Evolutionary conservation across 2,113 vertebrate genomes (phyloP).

Genomic region (Actinemys pallida): DNA sequence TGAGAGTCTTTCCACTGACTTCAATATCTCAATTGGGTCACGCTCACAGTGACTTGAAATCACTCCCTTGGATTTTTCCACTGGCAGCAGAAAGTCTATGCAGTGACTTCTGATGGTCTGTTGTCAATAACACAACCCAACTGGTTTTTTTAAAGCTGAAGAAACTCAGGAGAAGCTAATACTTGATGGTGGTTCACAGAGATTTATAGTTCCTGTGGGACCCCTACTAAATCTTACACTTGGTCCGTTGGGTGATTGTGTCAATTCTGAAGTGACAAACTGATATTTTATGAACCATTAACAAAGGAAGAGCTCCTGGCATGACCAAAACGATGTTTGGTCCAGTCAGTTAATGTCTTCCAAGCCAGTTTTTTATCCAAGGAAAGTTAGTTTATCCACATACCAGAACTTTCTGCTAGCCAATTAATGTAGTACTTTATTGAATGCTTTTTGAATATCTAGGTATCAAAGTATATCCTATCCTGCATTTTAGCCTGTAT

Average conservation of each 20-base stretch:
- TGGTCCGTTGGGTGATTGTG: background rate
- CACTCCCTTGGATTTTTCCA: background rate
- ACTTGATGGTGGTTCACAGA: background rate
- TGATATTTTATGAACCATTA: background rate
- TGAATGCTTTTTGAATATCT: background rate
- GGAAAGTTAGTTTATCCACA: background rate
- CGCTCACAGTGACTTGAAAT: background rate
- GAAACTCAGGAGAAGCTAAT: background rate
- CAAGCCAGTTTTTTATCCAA: background rate
- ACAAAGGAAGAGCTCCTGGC: background rate
- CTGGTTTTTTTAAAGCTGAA: background rate
- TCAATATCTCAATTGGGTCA: background rate
- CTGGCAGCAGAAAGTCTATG: background rate
- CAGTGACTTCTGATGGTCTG: background rate
- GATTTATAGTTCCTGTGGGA: background rate
- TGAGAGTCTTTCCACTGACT: background rate
- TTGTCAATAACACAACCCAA: background rate
- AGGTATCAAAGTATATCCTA: background rate
- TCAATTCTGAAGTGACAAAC: background rate
- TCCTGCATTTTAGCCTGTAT: background rate
- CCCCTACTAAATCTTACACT: background rate
- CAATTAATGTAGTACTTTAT: background rate
- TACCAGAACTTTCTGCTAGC: background rate
- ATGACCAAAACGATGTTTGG: background rate
- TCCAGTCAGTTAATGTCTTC: background rate